Conservation (phyloP, 2,797 vertebrate genomes). For the Gypaetus barbatus region DNA sequence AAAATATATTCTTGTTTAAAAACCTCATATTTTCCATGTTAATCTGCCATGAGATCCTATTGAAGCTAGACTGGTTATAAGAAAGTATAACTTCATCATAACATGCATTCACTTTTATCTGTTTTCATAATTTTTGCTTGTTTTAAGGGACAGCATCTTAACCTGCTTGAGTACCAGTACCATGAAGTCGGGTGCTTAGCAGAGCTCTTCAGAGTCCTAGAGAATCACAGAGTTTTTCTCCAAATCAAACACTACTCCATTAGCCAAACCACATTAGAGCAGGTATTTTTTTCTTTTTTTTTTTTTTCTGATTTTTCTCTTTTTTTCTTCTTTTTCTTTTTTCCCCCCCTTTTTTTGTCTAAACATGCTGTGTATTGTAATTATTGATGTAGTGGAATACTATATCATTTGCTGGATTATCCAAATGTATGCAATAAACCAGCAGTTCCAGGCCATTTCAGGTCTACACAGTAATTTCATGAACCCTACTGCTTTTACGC, state of each 20-base stretch:
- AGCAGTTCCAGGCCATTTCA: background rate
- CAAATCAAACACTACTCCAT: conserved; percentile 70
- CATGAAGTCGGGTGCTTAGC: conserved; percentile 51
- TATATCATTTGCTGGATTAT: background rate
- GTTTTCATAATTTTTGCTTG: background rate
- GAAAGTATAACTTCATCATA: background rate
- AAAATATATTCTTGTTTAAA: background rate
- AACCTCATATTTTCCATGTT: background rate
- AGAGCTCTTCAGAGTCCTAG: conserved; percentile 68
- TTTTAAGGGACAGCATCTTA: conserved; percentile 65
- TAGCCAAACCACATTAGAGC: conserved; percentile 68
- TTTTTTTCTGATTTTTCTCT: no score
- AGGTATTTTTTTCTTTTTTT: conserved; percentile 36
- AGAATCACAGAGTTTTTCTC: conserved; percentile 52
- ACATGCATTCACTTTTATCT: background rate
- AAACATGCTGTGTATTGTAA: background rate
- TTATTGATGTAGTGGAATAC: background rate
- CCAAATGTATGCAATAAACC: background rate
- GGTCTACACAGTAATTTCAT: background rate
- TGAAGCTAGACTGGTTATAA: background rate
- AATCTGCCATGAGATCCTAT: background rate
- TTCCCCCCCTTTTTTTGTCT: background rate
- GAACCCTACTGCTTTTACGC: background rate
- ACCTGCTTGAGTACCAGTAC: conserved; percentile 71
- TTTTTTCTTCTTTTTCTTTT: no score